Evolutionary conservation across 92 coral and sea anemone genomes (phyloP).

Genomic region (Palythoa grandiflora): DNA sequence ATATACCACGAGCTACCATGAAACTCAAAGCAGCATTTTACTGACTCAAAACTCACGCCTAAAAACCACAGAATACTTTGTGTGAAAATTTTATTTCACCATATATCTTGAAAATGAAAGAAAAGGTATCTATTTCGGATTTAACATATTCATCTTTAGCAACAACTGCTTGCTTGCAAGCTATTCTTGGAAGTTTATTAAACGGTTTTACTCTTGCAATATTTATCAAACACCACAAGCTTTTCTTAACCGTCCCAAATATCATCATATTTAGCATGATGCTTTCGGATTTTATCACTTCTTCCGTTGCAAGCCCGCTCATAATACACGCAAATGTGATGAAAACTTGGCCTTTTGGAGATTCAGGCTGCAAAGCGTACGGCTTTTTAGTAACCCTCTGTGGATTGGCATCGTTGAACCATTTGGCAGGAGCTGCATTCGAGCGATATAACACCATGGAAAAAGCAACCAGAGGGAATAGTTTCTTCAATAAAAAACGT

Average conservation of each 20-base stretch:
- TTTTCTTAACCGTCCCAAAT: too few species aligned
- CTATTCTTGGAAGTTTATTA: not conserved
- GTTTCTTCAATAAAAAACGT: too few species aligned
- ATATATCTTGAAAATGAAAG: not conserved
- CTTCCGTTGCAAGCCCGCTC: not conserved
- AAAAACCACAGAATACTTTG: too few species aligned
- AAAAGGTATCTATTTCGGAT: not conserved
- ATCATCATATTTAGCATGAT: conserved; percentile 73
- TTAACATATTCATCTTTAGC: not conserved
- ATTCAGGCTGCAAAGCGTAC: conserved; percentile 58
- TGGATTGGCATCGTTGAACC: conserved; percentile 12
- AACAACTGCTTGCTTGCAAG: too few species aligned
- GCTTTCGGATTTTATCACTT: conserved; percentile 74
- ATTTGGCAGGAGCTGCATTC: too few species aligned
- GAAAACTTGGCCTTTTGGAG: not conserved
- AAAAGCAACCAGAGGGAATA: too few species aligned
- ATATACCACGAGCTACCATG: too few species aligned
- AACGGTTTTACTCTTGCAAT: not conserved
- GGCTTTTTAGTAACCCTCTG: conserved; percentile 69
- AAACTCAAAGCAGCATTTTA: too few species aligned
- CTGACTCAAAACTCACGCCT: too few species aligned
- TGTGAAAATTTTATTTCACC: not conserved
- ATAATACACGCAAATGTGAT: too few species aligned
- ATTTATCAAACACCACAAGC: too few species aligned
- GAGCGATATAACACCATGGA: too few species aligned